Base-by-base conservation (phyloP, 2,888 invertebrate species). In the Troides oblongomaculatus region DNA sequence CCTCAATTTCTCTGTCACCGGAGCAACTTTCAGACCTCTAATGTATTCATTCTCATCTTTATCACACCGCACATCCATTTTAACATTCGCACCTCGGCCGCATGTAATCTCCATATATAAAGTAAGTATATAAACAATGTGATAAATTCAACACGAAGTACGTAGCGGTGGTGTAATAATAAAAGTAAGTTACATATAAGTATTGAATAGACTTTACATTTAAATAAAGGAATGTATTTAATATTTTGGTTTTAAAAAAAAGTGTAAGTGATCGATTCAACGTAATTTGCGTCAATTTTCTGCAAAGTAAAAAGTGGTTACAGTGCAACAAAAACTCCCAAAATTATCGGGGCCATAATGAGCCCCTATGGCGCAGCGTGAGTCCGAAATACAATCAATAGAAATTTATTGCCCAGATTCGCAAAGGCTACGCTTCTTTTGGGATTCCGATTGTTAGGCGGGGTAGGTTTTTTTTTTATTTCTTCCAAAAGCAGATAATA, bases 301-400 rank as follows among this genome's bases (percentile, higher is more conserved):
- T 50, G 69, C 67, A 14, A 43, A 57, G 60, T 66, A 75, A 78
- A 79, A 79, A 59, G 58, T 62, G 50, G 30, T 75, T 69, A 65
- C 61, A 67, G 66, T 53, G 68, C 61, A 69, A 74, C 74, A 83
- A 87, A 87, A 88, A 84, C 81, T 73, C 65, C 61, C 30, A 77
- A 89, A 89, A 89, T 88, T 84, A 87, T 87, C 75, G 81, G 73
- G 76, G 77, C 75, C 83, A 92, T 92, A 93, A 93, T 92, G 88
- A 89, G 87, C 92, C 93, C 93, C 85, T 89, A 92, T 93, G 81
- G 82, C 90, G 56, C 91, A 90, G 92, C 92, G 86, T 88, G 92
- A 86, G 89, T 89, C 91, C 91, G 80, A 89, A 90, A 89, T 89
- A 89, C 89, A 87, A 92, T 92, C 91, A 91, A 91, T 85, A 87